Base-by-base conservation (phyloP, 2,888 invertebrate genomes). In the Antheraea yamamai region DNA sequence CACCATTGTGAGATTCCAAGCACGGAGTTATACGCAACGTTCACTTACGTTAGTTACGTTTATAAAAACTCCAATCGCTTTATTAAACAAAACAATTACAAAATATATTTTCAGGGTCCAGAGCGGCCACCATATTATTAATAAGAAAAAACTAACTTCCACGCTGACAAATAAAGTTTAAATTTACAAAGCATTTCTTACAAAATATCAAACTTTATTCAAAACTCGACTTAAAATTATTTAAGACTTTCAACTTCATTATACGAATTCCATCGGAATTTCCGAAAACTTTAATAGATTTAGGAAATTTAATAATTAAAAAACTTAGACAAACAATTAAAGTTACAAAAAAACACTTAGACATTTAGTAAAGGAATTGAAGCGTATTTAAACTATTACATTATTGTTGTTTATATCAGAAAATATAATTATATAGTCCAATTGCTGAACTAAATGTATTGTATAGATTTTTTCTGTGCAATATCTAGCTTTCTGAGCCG, bases 401-500 rank as follows among this genome's bases (percentile, higher is more conserved):
- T 47, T 66, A 61, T 66, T 30, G 30, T 16, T 66, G 14, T 10
- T 70, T 70, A 12, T 47, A 47, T 47, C 47, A 47, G 61, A 55
- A 74, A 47, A 74, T 58, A 66, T 23, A 47, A 61, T 58, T 47
- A 74, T 55, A 30, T 55, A 61, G 61, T 47, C 23, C 23, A 35
- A 73, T 72, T 75, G n/a, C 61, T 47, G 51, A 66, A 76, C 64
- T 30, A 74, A 61, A 51, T 58, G 77, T 26, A 30, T 70, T 75
- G 74, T 75, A 70, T 74, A 58, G 51, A 35, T 75, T 82, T 80
- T 82, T 81, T 77, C 80, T 77, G 64, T 72, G 52, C 47, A 74
- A 26, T 77, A 78, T 77, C 78, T 79, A 78, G 81, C 79, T 85
- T 84, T 81, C 79, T 79, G 82, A 81, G 77, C 76, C 87, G 81